Conservation (phyloP, 2,113 vertebrate species). For the Saguinus imperator region DNA sequence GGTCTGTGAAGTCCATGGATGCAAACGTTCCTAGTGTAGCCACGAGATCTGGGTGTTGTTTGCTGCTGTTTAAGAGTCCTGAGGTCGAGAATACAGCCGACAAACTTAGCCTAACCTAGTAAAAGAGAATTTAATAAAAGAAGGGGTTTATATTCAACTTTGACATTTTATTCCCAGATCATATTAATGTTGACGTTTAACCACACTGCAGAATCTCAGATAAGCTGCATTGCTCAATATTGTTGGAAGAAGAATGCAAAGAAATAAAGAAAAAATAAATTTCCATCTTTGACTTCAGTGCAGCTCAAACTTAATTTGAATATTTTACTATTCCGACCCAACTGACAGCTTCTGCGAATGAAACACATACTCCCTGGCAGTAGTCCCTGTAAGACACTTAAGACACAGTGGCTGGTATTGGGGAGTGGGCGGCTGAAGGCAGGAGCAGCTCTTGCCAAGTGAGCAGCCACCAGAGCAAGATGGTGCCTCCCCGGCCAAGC, state of each 20-base stretch:
- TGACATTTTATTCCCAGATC: constrained; percentile 47
- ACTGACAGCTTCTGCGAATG: not conserved
- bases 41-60: not conserved
- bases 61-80: too few species aligned
- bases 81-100: not conserved
- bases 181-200: constrained; percentile 51
- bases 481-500: accelerated
- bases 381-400: not conserved
- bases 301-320: not conserved
- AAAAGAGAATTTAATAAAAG: constrained; percentile 40
- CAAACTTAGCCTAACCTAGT: not conserved
- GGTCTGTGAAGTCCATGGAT: not conserved
- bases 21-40: not conserved
- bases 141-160: not conserved
- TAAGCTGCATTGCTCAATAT: not conserved
- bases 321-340: constrained; percentile 1
- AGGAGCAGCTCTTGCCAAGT: not conserved
- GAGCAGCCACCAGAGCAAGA: not conserved
- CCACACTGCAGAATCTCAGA: not conserved
- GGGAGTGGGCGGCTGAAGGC: too few species aligned
- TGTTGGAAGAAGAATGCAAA: not conserved
- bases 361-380: not conserved
- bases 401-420: not conserved
- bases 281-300: not conserved
- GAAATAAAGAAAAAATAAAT: not conserved